Percentiles rank a stretch among this genome's conserved stretches.
Evolutionary conservation across 2,888 invertebrate genomes (phyloP).

Genomic region (Polyommatus iphigenia): DNA sequence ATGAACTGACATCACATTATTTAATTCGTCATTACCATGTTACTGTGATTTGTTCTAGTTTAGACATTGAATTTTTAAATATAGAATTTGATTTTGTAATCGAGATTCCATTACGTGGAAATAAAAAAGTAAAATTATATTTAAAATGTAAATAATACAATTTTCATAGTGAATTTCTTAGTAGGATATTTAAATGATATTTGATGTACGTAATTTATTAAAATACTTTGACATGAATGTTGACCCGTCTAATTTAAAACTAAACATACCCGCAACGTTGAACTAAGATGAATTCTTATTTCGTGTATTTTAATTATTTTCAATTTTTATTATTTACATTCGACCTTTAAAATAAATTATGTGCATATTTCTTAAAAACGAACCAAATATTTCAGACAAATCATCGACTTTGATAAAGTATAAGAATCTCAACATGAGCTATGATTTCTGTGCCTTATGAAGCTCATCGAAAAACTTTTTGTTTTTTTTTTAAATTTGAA

Average conservation of each 20-base stretch:
- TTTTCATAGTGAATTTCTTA: slow-evolving; percentile 28
- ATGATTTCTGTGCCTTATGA: not conserved
- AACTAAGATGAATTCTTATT: not conserved
- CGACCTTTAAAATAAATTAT: not conserved
- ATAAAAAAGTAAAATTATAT: slow-evolving; percentile 38
- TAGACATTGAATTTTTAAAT: slow-evolving; percentile 54
- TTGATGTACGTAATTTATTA: slow-evolving; percentile 49
- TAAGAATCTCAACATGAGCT: slow-evolving; percentile 15
- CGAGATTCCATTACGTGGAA: slow-evolving; percentile 57
- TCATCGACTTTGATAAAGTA: slow-evolving; percentile 35
- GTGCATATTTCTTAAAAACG: not conserved
- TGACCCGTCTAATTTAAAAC: slow-evolving; percentile 19
- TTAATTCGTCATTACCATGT: slow-evolving; percentile 64
- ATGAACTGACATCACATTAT: slow-evolving; percentile 58
- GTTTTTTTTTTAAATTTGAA: not conserved
- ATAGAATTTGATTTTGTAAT: slow-evolving; percentile 55
- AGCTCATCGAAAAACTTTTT: not conserved
- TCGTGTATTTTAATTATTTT: not conserved
- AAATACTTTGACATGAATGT: slow-evolving; percentile 37
- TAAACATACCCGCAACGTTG: slow-evolving; percentile 1
- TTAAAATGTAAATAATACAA: slow-evolving; percentile 45
- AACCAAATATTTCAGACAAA: not conserved
- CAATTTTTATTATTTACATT: not conserved
- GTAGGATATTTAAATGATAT: slow-evolving; percentile 41
- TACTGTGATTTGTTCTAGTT: slow-evolving; percentile 76